A percentile compares a stretch with the other conserved stretches of the same genome.
These are phyloP conservation scores for Smutsia temminckii DNA, from an alignment of 2,797 vertebrate genomes.

Conservation along the genomic window DNA sequence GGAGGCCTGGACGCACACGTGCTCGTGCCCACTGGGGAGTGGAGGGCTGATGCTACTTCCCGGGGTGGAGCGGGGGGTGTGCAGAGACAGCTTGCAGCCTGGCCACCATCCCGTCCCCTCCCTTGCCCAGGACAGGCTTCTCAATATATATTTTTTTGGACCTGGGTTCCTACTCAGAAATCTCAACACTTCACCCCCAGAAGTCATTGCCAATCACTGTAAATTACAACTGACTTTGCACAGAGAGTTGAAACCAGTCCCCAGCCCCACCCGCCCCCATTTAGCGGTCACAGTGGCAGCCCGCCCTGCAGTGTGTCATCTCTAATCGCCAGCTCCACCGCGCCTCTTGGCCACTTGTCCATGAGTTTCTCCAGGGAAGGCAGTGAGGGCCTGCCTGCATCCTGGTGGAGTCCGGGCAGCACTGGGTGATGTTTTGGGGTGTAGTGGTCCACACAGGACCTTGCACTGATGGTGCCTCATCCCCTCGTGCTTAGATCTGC, in stretches of 20 bases:
- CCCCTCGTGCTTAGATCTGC: background rate
- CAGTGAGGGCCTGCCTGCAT: too few species aligned
- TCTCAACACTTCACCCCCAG: background rate
- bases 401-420: too few species aligned
- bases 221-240: background rate
- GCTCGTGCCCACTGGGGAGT: too few species aligned
- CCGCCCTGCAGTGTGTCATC: too few species aligned
- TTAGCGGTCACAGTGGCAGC: accelerated
- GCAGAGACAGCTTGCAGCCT: background rate
- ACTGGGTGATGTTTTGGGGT: background rate
- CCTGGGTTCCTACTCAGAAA: background rate
- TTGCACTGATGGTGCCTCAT: accelerated
- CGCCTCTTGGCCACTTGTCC: background rate
- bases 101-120: background rate
- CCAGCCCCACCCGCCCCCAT: background rate
- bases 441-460: background rate
- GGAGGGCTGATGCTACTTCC: too few species aligned
- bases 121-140: background rate
- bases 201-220: background rate
- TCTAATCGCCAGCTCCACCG: accelerated
- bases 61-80: accelerated
- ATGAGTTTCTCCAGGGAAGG: background rate
- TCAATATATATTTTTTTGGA: background rate
- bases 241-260: background rate
- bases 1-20: background rate